Evolutionary conservation across 53 echinoderm and acorn worm species (phyloP).

Genomic region (Patiria pectinifera): DNA sequence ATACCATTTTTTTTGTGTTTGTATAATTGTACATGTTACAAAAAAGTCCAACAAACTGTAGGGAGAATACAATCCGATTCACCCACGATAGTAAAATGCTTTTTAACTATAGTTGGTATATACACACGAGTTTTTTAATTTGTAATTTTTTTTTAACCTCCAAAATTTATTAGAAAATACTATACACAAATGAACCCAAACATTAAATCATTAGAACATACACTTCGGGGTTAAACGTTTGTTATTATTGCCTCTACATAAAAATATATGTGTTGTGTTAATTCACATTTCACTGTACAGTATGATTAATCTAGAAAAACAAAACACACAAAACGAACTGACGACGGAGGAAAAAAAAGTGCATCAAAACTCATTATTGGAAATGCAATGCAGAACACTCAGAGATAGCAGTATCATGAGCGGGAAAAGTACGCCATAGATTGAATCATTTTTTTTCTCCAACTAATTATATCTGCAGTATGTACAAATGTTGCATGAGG

Average conservation of each 20-base stretch:
- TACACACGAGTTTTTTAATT: background rate
- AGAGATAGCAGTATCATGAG: background rate
- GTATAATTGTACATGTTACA: background rate
- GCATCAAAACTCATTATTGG: constrained; percentile 1
- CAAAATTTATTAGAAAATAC: constrained; percentile 42
- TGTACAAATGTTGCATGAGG: too few species aligned
- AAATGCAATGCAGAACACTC: constrained; percentile 14
- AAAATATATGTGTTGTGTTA: constrained; percentile 66
- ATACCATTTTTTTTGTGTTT: background rate
- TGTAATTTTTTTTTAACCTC: background rate
- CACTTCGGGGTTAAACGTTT: constrained; percentile 12
- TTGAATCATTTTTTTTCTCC: too few species aligned
- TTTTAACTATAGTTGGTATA: background rate
- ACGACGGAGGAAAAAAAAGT: background rate
- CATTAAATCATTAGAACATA: too few species aligned
- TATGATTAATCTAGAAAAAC: constrained; percentile 22
- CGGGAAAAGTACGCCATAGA: background rate
- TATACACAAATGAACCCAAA: too few species aligned
- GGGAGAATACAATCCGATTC: background rate
- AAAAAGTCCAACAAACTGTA: background rate
- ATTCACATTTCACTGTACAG: constrained; percentile 53
- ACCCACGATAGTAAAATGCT: constrained; percentile 28
- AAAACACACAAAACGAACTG: background rate
- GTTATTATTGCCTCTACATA: constrained; percentile 66
- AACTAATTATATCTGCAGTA: too few species aligned